A percentile compares a stretch with the other conserved stretches of the same genome.
phyloP scores from a whole-genome alignment of 1,140 invertebrate species.

The Ylistrum balloti region DNA sequence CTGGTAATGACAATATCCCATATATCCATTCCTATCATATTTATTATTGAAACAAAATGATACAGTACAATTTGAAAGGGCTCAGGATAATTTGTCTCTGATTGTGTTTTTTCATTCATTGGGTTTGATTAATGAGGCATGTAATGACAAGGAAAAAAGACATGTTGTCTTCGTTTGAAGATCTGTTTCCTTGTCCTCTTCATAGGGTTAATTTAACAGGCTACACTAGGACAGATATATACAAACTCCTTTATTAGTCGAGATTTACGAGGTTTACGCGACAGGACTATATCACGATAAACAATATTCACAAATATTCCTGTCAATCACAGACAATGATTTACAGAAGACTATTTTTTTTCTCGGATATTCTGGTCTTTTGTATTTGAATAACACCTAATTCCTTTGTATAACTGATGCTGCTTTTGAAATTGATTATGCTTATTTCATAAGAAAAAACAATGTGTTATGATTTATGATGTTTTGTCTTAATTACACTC shows the following conservation, averaged over 20 bases:
- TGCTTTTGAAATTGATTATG: not conserved
- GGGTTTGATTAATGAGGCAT: conserved; percentile 1
- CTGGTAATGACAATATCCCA: not conserved
- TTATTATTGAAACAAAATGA: not conserved
- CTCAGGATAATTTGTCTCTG: not conserved
- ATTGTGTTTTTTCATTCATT: not conserved
- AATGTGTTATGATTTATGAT: not conserved
- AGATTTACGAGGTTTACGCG: not conserved
- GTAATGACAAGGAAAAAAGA: not conserved
- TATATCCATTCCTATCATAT: not conserved
- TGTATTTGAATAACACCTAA: conserved; percentile 7
- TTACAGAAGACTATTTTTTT: not conserved
- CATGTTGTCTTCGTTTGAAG: not conserved
- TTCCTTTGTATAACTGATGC: not conserved
- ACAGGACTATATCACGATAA: not conserved
- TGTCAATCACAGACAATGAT: not conserved
- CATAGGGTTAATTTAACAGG: not conserved
- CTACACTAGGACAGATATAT: not conserved
- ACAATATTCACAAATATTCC: conserved; percentile 1
- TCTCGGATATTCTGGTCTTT: not conserved
- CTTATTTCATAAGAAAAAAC: conserved; percentile 2
- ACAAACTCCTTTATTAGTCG: not conserved
- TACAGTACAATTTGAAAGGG: not conserved
- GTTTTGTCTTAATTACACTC: not conserved
- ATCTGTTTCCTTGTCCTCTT: not conserved